Percentiles rank a stretch among this genome's conserved stretches.
Evolutionary conservation across 2,888 invertebrate genomes (phyloP).

Genomic region (Apoderus coryli): DNA sequence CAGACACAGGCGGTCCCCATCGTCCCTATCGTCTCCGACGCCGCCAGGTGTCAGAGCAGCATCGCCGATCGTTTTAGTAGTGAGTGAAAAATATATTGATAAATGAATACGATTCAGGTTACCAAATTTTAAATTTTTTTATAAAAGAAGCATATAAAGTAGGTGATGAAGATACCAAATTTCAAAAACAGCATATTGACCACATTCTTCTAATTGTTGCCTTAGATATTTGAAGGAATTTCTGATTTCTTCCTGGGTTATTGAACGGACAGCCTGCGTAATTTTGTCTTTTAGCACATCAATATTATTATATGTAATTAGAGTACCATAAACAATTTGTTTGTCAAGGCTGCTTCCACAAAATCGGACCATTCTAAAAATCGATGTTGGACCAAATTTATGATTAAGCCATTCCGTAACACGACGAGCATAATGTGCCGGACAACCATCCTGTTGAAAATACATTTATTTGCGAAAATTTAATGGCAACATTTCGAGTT

Average conservation of each 20-base stretch:
- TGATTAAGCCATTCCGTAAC: slow-evolving; percentile 5
- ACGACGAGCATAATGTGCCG: slow-evolving; percentile 5
- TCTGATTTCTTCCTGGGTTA: slow-evolving; percentile 7
- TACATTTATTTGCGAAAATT: slow-evolving; percentile 1
- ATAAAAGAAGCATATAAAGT: too few relatives aligned
- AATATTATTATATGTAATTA: slow-evolving; percentile 4
- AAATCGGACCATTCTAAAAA: slow-evolving; percentile 1
- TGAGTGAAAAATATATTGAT: too few relatives aligned
- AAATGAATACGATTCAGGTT: too few relatives aligned
- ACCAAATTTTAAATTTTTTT: too few relatives aligned
- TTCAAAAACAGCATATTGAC: too few relatives aligned
- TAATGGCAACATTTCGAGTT: slow-evolving; percentile 1
- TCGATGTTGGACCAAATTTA: slow-evolving; percentile 4
- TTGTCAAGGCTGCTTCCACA: slow-evolving; percentile 3
- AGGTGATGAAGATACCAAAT: too few relatives aligned
- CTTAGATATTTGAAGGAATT: too few relatives aligned
- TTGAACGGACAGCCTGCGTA: slow-evolving; percentile 6
- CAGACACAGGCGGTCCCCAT: too few relatives aligned
- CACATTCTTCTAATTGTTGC: too few relatives aligned
- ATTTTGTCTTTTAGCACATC: slow-evolving; percentile 1
- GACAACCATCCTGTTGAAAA: slow-evolving; percentile 5
- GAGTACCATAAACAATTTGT: slow-evolving; percentile 7
- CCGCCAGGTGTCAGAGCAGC: too few relatives aligned
- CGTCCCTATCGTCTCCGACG: too few relatives aligned
- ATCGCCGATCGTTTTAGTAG: too few relatives aligned